Evolutionary conservation across 2,797 vertebrate species (phyloP), one percentile per base, ranked within the genome.

Genomic region (Anabas testudineus): DNA sequence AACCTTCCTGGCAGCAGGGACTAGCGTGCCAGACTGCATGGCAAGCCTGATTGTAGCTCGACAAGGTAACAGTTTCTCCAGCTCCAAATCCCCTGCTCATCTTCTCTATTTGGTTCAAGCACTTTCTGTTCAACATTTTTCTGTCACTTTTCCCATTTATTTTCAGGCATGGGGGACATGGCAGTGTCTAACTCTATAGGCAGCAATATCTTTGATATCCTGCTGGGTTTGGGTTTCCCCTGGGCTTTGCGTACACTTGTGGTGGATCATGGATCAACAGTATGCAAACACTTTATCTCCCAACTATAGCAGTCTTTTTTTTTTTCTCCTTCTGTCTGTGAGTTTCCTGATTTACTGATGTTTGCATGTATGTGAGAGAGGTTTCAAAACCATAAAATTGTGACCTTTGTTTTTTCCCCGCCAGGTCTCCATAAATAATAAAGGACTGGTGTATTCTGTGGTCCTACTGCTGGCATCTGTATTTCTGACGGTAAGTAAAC

Each of bases 21-120:
- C 94, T 65, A 95, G 94, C 12, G 94, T 95, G n/a, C 94, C 94
- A 0, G 94, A 95, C 89, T 95, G 94, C 87, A 95, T 95, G 94
- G 94, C 94, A 0, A 95, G 94, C 58, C 92, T 95, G 56, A 95
- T 95, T 30, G 94, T 95, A 15, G 94, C 94, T 57, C 91, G 94
- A 60, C 94, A 95, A 93, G 94, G 94, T 95, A 81, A 70, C 24
- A 36, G 16, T 36, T 6, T 73, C 24, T 45, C 14, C 13, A 3
- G 7, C 37, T 46, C 4, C 3, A 10, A 18, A 26, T 19, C 15
- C 65, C 54, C n/a, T 26, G 10, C 24, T 13, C 12, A 2, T 61
- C 32, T 15, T 56, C 9, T 45, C 30, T 24, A 24, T 30, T 54
- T 28, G 47, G 42, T 52, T 22, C 41, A n/a, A 3, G 14, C 21